Percentiles rank a stretch among this genome's conserved stretches.
phyloP scores from a whole-genome alignment of 2,888 invertebrate genomes.

The Ditylenchus weischeri region DNA sequence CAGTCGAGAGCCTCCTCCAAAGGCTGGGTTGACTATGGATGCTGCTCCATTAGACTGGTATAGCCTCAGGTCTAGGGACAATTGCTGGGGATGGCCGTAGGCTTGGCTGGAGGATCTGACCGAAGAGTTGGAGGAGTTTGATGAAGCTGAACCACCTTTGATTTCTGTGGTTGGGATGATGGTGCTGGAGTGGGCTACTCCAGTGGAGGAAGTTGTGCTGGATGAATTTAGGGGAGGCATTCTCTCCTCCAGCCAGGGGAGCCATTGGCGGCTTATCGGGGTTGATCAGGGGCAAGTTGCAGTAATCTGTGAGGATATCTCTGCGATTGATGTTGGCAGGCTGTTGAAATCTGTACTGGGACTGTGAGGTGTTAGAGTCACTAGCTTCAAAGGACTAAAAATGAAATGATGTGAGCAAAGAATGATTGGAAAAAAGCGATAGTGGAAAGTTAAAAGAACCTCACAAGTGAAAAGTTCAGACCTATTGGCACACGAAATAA shows the following conservation, averaged over 20 bases:
- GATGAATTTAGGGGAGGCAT: constrained; percentile 35
- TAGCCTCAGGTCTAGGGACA: constrained; percentile 9
- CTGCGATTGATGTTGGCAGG: constrained; percentile 1
- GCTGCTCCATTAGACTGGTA: neutral
- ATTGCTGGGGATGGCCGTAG: neutral
- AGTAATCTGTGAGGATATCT: constrained; percentile 21
- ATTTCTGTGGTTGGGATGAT: constrained; percentile 10
- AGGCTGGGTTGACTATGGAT: neutral
- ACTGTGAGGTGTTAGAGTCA: neutral
- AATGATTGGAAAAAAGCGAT: neutral
- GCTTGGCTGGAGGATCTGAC: neutral
- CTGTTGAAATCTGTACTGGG: neutral
- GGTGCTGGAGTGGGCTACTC: constrained; percentile 7
- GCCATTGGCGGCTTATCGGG: neutral
- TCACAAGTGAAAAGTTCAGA: no score
- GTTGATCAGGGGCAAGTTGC: constrained; percentile 26
- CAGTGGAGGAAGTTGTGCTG: constrained; percentile 8
- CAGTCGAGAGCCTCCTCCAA: no score
- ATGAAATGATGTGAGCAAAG: neutral
- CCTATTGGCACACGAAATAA: no score
- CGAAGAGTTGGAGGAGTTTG: neutral
- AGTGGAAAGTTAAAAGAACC: neutral
- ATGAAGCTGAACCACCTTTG: constrained; percentile 1
- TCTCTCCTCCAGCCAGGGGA: constrained; percentile 12
- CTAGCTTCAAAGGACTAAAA: constrained; percentile 6